phyloP scores from a whole-genome alignment of 2,888 invertebrate genomes.

The Acanthoscelides obtectus region DNA sequence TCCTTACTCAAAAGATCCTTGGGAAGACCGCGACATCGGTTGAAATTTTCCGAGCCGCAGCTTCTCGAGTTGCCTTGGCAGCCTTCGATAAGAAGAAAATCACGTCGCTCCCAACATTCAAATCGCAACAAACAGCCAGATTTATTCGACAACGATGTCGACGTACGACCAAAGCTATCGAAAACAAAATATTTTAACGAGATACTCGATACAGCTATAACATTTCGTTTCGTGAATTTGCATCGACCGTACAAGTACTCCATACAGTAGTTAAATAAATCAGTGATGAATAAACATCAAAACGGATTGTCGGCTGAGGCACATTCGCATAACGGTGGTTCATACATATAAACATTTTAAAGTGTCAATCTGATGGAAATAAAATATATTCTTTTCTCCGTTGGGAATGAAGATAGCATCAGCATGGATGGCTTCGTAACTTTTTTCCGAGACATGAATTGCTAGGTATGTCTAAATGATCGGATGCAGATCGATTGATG shows the following conservation, averaged over 20 bases:
- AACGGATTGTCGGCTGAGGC: not conserved
- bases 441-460: not conserved
- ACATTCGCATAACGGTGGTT: not conserved
- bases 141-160: not conserved
- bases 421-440: not conserved
- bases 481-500: not conserved
- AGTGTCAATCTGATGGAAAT: not conserved
- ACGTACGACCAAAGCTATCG: not conserved
- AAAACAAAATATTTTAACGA: not conserved
- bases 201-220: not conserved
- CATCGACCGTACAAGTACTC: not conserved
- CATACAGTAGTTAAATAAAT: not conserved
- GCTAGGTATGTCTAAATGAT: not conserved
- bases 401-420: not conserved
- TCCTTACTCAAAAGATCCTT: no score
- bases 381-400: not conserved
- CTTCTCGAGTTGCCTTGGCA: no score
- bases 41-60: no score
- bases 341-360: not conserved
- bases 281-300: not conserved
- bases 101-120: not conserved
- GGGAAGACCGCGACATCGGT: no score
- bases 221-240: not conserved
- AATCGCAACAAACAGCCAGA: not conserved
- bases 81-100: no score